Evolutionary conservation across 2,797 vertebrate species (phyloP), one percentile per base, ranked within the genome.

Genomic region (Iguana delicatissima): DNA sequence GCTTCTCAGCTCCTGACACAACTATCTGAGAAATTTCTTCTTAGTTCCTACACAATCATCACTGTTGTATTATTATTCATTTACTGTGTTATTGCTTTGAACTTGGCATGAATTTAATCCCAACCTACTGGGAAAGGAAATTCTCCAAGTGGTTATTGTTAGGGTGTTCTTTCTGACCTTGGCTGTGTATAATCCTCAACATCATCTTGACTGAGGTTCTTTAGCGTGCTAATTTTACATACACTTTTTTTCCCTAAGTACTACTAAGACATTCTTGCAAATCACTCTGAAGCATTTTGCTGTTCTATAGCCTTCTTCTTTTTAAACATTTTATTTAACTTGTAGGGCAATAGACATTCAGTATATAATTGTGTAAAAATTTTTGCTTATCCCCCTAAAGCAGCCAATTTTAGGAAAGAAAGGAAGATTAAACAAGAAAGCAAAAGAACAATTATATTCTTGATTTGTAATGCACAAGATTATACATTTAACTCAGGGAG

Each of bases 401-500:
- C 64, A 84, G 62, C 29, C 29, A 50, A 59, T 74, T 84, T 83
- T 79, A 52, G 16, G 7, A 59, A 84, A 55, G 52, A 85, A 52
- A 52, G 32, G 6, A 29, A 67, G 4, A 26, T 29, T n/a, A 6
- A 24, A 32, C 16, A 55, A 72, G 59, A 69, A 38, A 69, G 86
- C 13, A 26, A 80, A 29, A 79, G 8, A 52, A 24, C 12, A 64
- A 50, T 62, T 81, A 90, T 29, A 46, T 55, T 38, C 46, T 87
- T 89, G 46, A 14, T 93, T 89, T 89, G 72, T 42, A 91, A 62
- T 52, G 67, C 3, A 82, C 42, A 88, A 82, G 1, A 80, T 91
- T 82, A 84, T 4, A 0, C 3, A 62, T 73, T 80, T 90, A 50
- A 80, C 74, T 50, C 8, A 87, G 4, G 76, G 38, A 83, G 9